A percentile compares a stretch with the other conserved stretches of the same genome.
phyloP scores from a whole-genome alignment of 2,797 vertebrate genomes.

The Macropodus opercularis region DNA sequence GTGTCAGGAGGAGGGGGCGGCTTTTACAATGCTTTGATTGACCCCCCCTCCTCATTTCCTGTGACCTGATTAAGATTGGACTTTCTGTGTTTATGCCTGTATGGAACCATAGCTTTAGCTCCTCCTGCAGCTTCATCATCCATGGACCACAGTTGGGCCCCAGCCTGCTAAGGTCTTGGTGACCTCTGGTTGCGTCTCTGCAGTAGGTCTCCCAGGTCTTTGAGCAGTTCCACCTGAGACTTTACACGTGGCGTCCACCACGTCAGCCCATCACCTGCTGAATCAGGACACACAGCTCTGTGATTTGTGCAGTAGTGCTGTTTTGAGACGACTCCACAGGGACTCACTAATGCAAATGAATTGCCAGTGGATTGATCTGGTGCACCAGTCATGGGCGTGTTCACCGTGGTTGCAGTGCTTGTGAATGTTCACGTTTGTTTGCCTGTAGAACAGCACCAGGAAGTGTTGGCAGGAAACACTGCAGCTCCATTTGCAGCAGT shows the following conservation, averaged over 20 bases:
- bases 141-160: too few relatives aligned
- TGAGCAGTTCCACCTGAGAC: constrained; percentile 11
- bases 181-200: not conserved
- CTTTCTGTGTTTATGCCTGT: constrained; percentile 42
- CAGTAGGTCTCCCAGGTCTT: constrained; percentile 6
- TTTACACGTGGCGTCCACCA: constrained; percentile 17
- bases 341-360: constrained; percentile 40
- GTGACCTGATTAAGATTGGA: constrained; percentile 47
- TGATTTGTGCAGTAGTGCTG: constrained; percentile 14
- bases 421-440: constrained; percentile 3
- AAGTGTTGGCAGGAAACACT: constrained; percentile 32
- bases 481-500: constrained; percentile 41
- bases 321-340: constrained; percentile 10
- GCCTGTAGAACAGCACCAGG: constrained; percentile 6
- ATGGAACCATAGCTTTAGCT: constrained; percentile 13
- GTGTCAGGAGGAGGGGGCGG: not conserved
- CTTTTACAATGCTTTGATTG: constrained; percentile 23
- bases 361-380: constrained; percentile 47
- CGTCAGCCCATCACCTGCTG: constrained; percentile 8
- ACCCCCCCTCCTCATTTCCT: constrained; percentile 38
- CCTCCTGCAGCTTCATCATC: constrained; percentile 1
- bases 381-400: constrained; percentile 37
- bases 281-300: not conserved
- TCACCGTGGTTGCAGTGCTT: constrained; percentile 26
- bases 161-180: not conserved